These are phyloP conservation scores for Syngnathus typhle DNA, from an alignment of 2,113 vertebrate species.

Conservation along the genomic window DNA sequence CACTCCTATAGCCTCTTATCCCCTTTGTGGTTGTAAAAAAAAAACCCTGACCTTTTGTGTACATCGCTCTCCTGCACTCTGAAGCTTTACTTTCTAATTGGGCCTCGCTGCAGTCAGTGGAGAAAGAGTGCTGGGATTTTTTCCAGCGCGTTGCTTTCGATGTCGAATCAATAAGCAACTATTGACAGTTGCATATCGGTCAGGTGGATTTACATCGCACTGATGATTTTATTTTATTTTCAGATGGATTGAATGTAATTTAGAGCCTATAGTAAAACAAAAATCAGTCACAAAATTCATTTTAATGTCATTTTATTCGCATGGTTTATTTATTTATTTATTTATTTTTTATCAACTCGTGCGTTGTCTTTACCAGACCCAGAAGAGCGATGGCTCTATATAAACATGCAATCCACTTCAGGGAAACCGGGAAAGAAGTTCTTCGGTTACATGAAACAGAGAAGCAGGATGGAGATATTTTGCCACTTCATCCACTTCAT, in stretches of 20 bases:
- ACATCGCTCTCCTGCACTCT: constrained; percentile 54
- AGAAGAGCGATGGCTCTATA: too few relatives aligned
- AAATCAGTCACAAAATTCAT: background rate
- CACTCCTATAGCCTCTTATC: constrained; percentile 57
- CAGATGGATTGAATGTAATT: background rate
- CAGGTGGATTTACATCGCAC: constrained; percentile 4
- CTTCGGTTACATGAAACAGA: too few relatives aligned
- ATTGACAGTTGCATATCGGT: background rate
- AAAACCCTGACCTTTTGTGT: constrained; percentile 50
- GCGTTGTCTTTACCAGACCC: too few relatives aligned
- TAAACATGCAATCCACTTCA: too few relatives aligned
- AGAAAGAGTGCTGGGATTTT: constrained; percentile 25
- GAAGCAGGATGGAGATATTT: too few relatives aligned
- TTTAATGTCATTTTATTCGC: too few relatives aligned
- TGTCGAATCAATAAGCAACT: constrained; percentile 39
- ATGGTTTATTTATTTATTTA: too few relatives aligned
- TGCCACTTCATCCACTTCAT: background rate
- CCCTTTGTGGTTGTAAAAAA: constrained; percentile 61
- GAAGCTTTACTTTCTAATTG: constrained; percentile 54
- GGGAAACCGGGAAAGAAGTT: too few relatives aligned
- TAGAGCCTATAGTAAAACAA: background rate
- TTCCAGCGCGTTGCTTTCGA: constrained; percentile 20
- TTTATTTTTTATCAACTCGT: too few relatives aligned
- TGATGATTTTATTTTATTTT: background rate
- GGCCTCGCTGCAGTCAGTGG: constrained; percentile 44